phyloP scores from a whole-genome alignment of 2,888 invertebrate genomes.

The Lithosia quadra region DNA sequence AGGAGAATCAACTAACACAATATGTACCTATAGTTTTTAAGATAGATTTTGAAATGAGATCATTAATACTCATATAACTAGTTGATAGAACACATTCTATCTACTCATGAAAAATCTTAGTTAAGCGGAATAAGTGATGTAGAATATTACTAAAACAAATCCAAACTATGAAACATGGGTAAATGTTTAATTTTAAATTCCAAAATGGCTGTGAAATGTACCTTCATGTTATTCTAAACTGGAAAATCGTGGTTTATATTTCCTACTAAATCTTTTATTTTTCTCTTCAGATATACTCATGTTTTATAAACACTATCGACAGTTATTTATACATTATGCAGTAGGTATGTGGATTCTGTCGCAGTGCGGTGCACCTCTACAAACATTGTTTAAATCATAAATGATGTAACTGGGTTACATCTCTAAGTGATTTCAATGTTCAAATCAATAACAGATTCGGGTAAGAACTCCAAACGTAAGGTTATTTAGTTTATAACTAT shows the following conservation, averaged over 20 bases:
- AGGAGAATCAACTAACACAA: too few relatives aligned
- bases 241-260: background rate
- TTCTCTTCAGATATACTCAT: background rate
- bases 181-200: too few relatives aligned
- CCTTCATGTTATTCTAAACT: background rate
- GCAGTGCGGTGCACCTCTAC: slow-evolving; percentile 54
- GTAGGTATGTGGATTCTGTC: slow-evolving; percentile 39
- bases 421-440: slow-evolving; percentile 58
- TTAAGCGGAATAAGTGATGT: too few relatives aligned
- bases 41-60: too few relatives aligned
- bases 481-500: background rate
- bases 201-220: too few relatives aligned
- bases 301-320: slow-evolving; percentile 1
- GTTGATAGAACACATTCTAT: too few relatives aligned
- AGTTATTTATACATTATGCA: slow-evolving; percentile 26
- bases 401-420: slow-evolving; percentile 58
- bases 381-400: slow-evolving; percentile 68
- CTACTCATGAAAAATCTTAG: too few relatives aligned
- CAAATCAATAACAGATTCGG: slow-evolving; percentile 38
- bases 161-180: too few relatives aligned
- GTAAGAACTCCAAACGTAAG: slow-evolving; percentile 29
- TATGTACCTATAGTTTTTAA: too few relatives aligned
- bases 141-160: too few relatives aligned
- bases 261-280: background rate
- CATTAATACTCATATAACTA: too few relatives aligned